Evolutionary conservation across 35 echinoderm and acorn worm species (phyloP), one percentile per base, ranked within the genome.

Genomic region (Chiridota heheva): DNA sequence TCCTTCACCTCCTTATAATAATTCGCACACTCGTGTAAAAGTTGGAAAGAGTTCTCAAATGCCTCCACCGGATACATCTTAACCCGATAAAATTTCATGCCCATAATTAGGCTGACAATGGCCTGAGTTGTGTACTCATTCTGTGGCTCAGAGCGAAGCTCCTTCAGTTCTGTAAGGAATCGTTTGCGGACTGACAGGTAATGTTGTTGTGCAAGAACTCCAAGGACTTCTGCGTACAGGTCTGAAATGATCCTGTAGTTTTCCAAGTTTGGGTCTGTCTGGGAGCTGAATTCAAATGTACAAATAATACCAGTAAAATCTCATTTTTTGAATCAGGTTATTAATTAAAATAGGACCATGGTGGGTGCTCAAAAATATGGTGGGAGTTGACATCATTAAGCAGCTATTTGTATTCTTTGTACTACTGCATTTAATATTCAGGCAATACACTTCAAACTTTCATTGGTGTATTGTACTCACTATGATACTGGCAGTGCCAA

Each of bases 1-100:
- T 98, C 95, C 36, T 98, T 98, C 5, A 98, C 89, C 27, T 98
- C 95, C 44, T 91, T 59, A 57, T 92, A 98, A 76, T 98, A 98
- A 46, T 98, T 91, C 35, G 95, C 95, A 70, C 89, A 98, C 40
- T 98, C 88, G 44, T 98, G 89, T 7, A 98, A 86, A 42, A 98
- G 58, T 62, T 88, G 80, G 44, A 91, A 98, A 25, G 89, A 98
- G 5, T 66, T 49, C 33, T 98, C 95, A 91, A 98, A 98, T 45
- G 87, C 84, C 51, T 98, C 89, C 81, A 98, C 85, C 0, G 95
- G 89, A 42, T 88, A 88, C 89, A 91, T 92, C 58, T 91, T 91
- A 8, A 98, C 95, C 4, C 95, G 62, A 76, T 98, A 98, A 78
- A 98, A 98, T 70, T 98, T 98, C 65, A 98, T 77, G 5, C 95